Percentiles rank a stretch among this genome's conserved stretches.
These are phyloP conservation scores for Percopsis transmontana DNA, from an alignment of 2,113 vertebrate genomes.

Conservation along the genomic window DNA sequence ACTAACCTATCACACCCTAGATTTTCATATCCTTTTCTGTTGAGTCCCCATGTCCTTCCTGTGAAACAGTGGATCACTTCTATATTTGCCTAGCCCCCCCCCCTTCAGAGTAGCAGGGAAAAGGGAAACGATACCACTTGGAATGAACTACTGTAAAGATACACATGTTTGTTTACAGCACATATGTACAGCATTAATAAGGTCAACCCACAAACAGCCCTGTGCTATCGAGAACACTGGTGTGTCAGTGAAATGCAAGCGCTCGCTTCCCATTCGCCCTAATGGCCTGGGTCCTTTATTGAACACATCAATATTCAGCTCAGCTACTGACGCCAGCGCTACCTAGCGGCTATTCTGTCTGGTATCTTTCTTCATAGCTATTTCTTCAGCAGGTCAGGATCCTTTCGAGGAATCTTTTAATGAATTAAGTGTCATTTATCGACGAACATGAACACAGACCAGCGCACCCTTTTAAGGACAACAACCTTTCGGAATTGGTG, in stretches of 20 bases:
- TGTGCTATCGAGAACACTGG: conserved; percentile 6
- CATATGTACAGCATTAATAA: conserved; percentile 7
- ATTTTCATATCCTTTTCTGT: too few relatives aligned
- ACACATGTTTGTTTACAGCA: conserved; percentile 19
- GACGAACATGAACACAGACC: neutral
- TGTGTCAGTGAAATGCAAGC: conserved; percentile 28
- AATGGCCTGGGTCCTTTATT: conserved; percentile 30
- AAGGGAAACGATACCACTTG: conserved; percentile 54
- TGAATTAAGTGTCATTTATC: neutral
- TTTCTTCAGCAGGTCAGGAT: too few relatives aligned
- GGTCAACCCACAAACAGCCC: conserved; percentile 13
- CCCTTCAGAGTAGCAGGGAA: conserved; percentile 28
- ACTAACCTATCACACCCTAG: too few relatives aligned
- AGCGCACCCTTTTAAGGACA: neutral
- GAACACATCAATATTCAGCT: conserved; percentile 67
- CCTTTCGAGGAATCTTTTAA: too few relatives aligned
- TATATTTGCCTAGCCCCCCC: conserved; percentile 62
- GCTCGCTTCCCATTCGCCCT: conserved; percentile 35
- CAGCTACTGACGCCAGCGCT: conserved; percentile 46
- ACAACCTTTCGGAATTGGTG: neutral
- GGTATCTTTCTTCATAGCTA: conserved; percentile 37
- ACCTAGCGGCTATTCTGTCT: conserved; percentile 44
- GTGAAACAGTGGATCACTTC: conserved; percentile 56
- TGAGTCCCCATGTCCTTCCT: too few relatives aligned
- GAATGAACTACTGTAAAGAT: conserved; percentile 31